Base-by-base conservation (phyloP, 64 coral and sea anemone species). In the Catalaphyllia jardinei region DNA sequence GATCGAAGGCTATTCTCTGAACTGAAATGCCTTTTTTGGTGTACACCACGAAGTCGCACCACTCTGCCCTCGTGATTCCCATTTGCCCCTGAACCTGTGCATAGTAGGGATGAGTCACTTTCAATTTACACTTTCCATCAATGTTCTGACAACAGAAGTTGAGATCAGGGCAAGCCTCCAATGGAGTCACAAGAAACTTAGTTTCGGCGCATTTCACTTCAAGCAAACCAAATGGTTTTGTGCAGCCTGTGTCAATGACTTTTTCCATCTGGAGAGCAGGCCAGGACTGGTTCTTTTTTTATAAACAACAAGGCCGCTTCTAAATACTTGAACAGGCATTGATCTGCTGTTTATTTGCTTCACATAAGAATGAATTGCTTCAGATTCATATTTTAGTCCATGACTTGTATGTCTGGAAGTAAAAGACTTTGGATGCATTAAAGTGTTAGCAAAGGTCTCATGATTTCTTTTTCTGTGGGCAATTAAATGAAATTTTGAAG, bases 401-500 rank as follows among this genome's bases (percentile, higher is more conserved):
- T 89, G 88, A 1, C 35, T 67, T 19, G 49, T 42, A 52, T 79
- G 46, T 27, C 62, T 81, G 28, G 61, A 65, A 0, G 25, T 62
- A 71, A 89, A 65, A 1, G 61, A 7, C 10, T 89, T 89, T 9
- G 88, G 88, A 31, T 79, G 10, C 60, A 79, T 62, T 10, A 79
- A 62, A 2, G 57, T 80, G 13, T 79, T n/a, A 15, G 75, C 57
- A 49, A 79, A 42, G 10, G 49, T 75, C 4, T 89, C 74, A 65
- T 89, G 62, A 55, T 89, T 79, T 89, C 38, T 71, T 71, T 80
- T 33, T 28, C 88, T 64, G 30, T 89, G 29, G 17, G 75, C 39
- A 54, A 89, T 89, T 22, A 89, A 29, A 31, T 71, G 31, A 72
- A 89, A 89, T 28, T 89, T 89, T 0, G 88, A 89, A 1, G 88